A percentile compares a stretch with the other conserved stretches of the same genome.
phyloP scores from a whole-genome alignment of 2,797 vertebrate species.

The Vespertilio murinus region DNA sequence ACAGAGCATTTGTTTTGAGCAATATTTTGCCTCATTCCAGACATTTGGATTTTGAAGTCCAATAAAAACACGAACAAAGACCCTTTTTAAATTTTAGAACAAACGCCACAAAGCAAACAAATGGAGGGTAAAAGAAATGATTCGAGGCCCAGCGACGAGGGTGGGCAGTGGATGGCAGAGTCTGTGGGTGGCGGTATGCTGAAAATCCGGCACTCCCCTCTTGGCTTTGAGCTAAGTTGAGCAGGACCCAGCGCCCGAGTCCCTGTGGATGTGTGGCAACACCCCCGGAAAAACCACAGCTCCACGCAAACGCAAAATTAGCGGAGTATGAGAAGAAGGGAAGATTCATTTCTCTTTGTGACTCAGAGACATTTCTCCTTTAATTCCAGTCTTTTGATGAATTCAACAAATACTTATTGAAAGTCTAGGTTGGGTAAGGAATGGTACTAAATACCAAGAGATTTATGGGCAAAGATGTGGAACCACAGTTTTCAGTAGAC shows the following conservation, averaged over 20 bases:
- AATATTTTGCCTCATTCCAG: conserved; percentile 61
- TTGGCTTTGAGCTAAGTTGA: background rate
- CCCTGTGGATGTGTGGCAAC: background rate
- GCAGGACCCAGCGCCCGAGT: background rate
- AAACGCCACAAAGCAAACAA: conserved; percentile 64
- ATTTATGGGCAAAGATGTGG: background rate
- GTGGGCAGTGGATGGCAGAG: conserved; percentile 43
- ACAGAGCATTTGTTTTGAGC: conserved; percentile 50
- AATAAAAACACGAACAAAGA: conserved; percentile 70
- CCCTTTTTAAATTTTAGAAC: conserved; percentile 59
- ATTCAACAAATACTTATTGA: background rate
- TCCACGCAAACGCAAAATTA: conserved; percentile 29
- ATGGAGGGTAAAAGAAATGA: conserved; percentile 16
- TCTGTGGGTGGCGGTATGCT: conserved; percentile 67
- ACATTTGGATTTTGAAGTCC: conserved; percentile 59
- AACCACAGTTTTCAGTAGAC: background rate
- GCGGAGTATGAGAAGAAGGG: conserved; percentile 20
- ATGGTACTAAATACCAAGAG: background rate
- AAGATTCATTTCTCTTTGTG: conserved; percentile 35
- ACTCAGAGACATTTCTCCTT: conserved; percentile 40
- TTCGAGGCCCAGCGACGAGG: background rate
- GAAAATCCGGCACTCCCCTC: conserved; percentile 42
- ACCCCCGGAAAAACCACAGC: conserved; percentile 38
- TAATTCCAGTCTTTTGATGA: conserved; percentile 1
- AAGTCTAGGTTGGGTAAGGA: background rate